Conservation (phyloP, 2,113 vertebrate genomes). For the Heterocephalus glaber region DNA sequence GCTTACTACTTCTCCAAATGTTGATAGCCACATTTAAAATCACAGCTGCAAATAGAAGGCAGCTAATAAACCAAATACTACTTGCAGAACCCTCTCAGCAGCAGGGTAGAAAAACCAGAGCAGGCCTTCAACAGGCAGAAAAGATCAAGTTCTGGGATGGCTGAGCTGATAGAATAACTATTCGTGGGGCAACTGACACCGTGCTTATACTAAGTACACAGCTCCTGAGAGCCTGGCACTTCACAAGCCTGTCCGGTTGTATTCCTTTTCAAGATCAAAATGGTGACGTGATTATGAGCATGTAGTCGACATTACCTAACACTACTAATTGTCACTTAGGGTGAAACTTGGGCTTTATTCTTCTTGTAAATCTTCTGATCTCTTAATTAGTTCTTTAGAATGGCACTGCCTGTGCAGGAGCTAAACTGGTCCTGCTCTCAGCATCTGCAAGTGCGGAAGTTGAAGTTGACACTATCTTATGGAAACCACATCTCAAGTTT, state of each 20-base stretch:
- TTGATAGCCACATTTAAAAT: conserved; percentile 11
- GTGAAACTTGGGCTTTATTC: background rate
- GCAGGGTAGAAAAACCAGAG: conserved; percentile 11
- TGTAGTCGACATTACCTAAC: background rate
- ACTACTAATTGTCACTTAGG: background rate
- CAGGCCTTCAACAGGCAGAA: background rate
- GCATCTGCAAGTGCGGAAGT: background rate
- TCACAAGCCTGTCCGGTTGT: background rate
- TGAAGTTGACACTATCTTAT: background rate
- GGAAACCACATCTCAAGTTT: background rate
- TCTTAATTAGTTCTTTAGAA: background rate
- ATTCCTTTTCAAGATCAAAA: background rate
- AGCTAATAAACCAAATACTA: conserved; percentile 1
- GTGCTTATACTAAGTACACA: background rate
- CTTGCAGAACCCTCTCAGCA: background rate
- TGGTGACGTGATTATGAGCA: background rate
- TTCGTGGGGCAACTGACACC: background rate
- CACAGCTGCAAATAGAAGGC: conserved; percentile 33
- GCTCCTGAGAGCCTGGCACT: background rate
- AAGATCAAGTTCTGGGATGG: background rate
- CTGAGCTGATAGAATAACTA: background rate
- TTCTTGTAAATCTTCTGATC: background rate
- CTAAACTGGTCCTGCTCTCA: background rate
- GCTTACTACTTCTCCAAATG: background rate
- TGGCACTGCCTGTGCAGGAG: background rate